These are phyloP conservation scores for Xiphophorus couchianus DNA, from an alignment of 2,113 vertebrate species.

Conservation along the genomic window DNA sequence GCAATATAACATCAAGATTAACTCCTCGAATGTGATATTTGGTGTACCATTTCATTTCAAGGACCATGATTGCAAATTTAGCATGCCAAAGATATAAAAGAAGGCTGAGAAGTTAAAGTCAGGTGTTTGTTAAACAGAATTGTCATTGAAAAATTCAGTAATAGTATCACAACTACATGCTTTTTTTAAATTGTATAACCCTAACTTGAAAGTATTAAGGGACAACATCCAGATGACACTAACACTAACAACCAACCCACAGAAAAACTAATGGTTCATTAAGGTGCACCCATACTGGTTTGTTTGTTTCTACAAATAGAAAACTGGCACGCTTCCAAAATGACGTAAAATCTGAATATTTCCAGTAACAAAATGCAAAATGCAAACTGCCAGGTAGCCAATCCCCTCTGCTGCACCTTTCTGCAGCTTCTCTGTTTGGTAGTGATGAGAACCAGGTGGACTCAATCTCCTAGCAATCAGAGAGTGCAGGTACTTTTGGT, in stretches of 20 bases:
- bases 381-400: no score
- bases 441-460: no score
- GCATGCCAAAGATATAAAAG: not conserved
- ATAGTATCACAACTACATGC: not conserved
- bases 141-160: not conserved
- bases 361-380: not conserved
- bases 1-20: not conserved
- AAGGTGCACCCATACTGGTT: not conserved
- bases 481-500: no score
- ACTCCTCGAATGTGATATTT: not conserved
- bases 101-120: not conserved
- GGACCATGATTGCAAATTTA: no score
- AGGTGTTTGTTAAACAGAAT: not conserved
- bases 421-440: no score
- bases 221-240: not conserved
- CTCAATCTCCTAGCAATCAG: no score
- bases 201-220: not conserved
- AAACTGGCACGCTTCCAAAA: not conserved
- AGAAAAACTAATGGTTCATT: not conserved
- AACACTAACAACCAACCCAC: not conserved
- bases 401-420: no score
- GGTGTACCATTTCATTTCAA: not conserved
- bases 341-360: not conserved
- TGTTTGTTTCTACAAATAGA: not conserved
- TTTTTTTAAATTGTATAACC: not conserved